phyloP scores from a whole-genome alignment of 1,140 invertebrate species.

The Nasonia longicornis region DNA sequence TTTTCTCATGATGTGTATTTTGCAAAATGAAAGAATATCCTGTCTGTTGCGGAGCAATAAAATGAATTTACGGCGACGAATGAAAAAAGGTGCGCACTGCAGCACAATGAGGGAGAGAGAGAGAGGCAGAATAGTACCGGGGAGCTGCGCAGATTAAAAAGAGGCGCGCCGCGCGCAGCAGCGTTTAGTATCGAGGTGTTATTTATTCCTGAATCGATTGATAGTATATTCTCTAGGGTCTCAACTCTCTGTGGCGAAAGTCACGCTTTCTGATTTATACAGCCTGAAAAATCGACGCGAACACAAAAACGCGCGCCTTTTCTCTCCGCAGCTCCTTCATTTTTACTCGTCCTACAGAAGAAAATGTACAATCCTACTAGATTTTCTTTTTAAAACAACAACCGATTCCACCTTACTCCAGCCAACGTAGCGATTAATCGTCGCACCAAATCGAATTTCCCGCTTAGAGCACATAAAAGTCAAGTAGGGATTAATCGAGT shows the following conservation, averaged over 20 bases:
- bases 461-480: conserved; percentile 9
- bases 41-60: not conserved
- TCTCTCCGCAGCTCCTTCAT: no score
- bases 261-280: conserved; percentile 30
- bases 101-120: not conserved
- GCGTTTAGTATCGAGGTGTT: conserved; percentile 18
- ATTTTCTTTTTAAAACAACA: no score
- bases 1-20: no score
- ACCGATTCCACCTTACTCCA: no score
- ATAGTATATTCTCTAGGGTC: not conserved
- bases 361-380: no score
- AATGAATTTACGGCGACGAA: not conserved
- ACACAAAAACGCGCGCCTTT: not conserved
- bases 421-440: not conserved
- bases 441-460: not conserved
- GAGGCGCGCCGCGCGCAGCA: not conserved
- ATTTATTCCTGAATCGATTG: conserved; percentile 22
- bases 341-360: no score
- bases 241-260: not conserved
- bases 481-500: conserved; percentile 19
- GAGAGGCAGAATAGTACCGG: not conserved
- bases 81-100: not conserved
- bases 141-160: not conserved
- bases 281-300: not conserved
- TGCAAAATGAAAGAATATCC: no score